Evolutionary conservation across 2,888 invertebrate genomes (phyloP).

Genomic region (Germaria angustata): DNA sequence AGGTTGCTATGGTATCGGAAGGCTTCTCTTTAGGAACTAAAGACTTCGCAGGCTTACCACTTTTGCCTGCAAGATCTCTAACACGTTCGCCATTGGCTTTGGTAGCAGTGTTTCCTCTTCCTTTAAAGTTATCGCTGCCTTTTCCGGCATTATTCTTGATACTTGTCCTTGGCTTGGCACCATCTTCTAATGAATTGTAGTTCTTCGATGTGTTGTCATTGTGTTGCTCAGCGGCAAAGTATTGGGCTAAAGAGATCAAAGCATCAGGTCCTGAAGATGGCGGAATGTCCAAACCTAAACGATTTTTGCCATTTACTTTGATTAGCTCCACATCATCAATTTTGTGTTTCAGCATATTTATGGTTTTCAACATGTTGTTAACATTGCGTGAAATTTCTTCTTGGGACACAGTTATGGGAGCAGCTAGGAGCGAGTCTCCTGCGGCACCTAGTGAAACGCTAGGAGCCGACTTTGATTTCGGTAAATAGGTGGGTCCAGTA

Average conservation of each 20-base stretch:
- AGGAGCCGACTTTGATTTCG: slow-evolving; percentile 67
- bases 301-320: slow-evolving; percentile 80
- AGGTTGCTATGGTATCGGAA: slow-evolving; percentile 71
- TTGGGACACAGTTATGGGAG: slow-evolving; percentile 70
- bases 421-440: slow-evolving; percentile 73
- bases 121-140: neutral
- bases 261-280: slow-evolving; percentile 89
- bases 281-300: slow-evolving; percentile 85
- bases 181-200: slow-evolving; percentile 32
- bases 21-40: slow-evolving; percentile 67
- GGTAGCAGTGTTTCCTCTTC: neutral
- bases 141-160: neutral
- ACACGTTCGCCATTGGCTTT: neutral
- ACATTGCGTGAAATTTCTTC: slow-evolving; percentile 84
- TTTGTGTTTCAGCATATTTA: slow-evolving; percentile 83
- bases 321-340: slow-evolving; percentile 80
- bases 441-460: slow-evolving; percentile 64
- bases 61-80: neutral
- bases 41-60: neutral
- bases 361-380: slow-evolving; percentile 85
- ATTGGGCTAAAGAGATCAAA: slow-evolving; percentile 88
- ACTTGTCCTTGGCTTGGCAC: neutral
- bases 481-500: slow-evolving; percentile 72
- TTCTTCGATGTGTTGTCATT: slow-evolving; percentile 50
- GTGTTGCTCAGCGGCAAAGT: slow-evolving; percentile 84